Percentiles rank a stretch among this genome's conserved stretches.
phyloP scores from a whole-genome alignment of 2,113 vertebrate species.

The Thryonomys swinderianus region DNA sequence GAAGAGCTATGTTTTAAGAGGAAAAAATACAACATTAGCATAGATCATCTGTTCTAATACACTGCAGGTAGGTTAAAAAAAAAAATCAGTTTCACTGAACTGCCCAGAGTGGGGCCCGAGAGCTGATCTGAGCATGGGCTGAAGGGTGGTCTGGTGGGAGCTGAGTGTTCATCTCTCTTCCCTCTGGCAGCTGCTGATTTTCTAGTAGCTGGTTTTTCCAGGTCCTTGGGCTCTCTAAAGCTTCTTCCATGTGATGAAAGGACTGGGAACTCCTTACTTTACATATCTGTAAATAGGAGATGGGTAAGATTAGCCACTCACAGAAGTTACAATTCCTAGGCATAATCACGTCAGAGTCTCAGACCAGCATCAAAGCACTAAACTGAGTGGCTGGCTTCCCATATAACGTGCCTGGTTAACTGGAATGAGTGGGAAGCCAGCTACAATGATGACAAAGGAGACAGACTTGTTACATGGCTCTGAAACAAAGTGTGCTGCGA shows the following conservation, averaged over 20 bases:
- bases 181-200: conserved; percentile 62
- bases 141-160: neutral
- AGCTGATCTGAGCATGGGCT: conserved; percentile 46
- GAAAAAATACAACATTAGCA: conserved; percentile 83
- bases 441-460: conserved; percentile 22
- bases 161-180: neutral
- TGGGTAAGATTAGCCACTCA: neutral
- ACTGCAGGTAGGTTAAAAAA: conserved; percentile 69
- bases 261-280: conserved; percentile 62
- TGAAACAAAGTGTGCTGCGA: conserved; percentile 4
- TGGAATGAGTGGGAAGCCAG: neutral
- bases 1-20: conserved; percentile 86
- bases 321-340: neutral
- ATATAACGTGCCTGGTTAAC: neutral
- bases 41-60: conserved; percentile 71
- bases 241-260: neutral
- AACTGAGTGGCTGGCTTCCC: neutral
- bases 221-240: conserved; percentile 33
- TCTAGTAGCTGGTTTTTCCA: neutral
- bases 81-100: conserved; percentile 66
- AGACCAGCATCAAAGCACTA: conserved; percentile 38
- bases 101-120: conserved; percentile 45
- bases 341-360: neutral
- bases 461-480: neutral
- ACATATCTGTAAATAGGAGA: conserved; percentile 85